Evolutionary conservation across 1,140 invertebrate genomes (phyloP), one percentile per base, ranked within the genome.

Genomic region (Diabrotica undecimpunctata): DNA sequence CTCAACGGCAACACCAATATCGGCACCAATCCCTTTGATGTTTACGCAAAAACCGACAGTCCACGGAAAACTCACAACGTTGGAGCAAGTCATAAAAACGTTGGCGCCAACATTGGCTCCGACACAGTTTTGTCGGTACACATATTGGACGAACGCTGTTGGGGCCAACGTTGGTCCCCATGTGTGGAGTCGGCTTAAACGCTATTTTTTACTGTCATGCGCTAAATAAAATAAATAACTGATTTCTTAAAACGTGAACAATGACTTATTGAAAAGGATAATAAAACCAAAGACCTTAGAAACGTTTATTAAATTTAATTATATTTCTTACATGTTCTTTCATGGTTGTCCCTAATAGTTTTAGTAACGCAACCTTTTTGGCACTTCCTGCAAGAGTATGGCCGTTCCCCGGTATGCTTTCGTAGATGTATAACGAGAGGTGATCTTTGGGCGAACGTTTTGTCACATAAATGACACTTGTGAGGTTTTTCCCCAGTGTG

Each of bases 351-450:
- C 4, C 51, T 53, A 12, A 7, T 7, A 25, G 25, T 25, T 25
- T 25, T 25, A 25, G 14, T 53, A 12, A 14, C n/a, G 11, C n/a
- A 14, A 53, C 51, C 83, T 71, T 89, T 85, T 9, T 81, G 77
- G 75, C 90, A 91, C 54, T 83, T 82, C 56, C 80, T 79, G 74
- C 89, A 91, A 69, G 83, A 82, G 75, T 89, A 90, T 0, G 89
- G 90, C 67, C 88, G 83, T 71, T 90, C 87, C 6, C 90, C 90
- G 50, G 87, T 89, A 78, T 91, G 89, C 72, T 88, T 81, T 71
- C 89, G 80, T 67, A 90, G 87, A 78, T 92, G 90, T 13, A 90
- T 89, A 61, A 88, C 84, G 39, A 50, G 10, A 54, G 13, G 6
- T 35, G 11, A 7, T 7, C 14, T 50, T 11, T 50, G 12, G 13